Base-by-base conservation (phyloP, 2,113 vertebrate genomes). In the Poecile atricapillus region DNA sequence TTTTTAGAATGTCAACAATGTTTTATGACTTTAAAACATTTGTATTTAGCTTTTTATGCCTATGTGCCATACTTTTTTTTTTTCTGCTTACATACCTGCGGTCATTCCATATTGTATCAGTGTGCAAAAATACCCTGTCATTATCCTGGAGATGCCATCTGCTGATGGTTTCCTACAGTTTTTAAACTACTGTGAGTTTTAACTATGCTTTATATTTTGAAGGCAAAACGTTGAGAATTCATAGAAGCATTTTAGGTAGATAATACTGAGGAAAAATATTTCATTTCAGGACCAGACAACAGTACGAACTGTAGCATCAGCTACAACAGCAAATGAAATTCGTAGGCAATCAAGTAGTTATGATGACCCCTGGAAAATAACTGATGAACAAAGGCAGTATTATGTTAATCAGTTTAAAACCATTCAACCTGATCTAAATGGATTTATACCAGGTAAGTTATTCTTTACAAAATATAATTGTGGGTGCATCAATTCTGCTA, bases 391-490 rank as follows among this genome's bases (percentile, higher is more conserved):
- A 97, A 98, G 99, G 95, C 99, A 99, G 98, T 99, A 99, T 99
- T 99, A 99, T 97, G 98, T 99, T 95, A 99, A 99, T 98, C 99
- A 99, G 87, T 99, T 99, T 98, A 99, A 99, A 98, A 99, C 98
- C 96, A 99, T 99, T 97, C 99, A 99, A 88, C 98, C 99, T 62
- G 99, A 99, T 98, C 98, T 99, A 88, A 99, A 98, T 50, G 99
- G 99, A 96, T 99, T 99, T 97, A 99, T 99, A 97, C 99, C 99
- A 97, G 99, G 99, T 99, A 97, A 97, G 98, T 95, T 97, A 49
- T 58, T 90, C 35, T 95, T 97, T 91, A 94, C 88, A 96, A 93
- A 93, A 73, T 93, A 93, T 76, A 94, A 90, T 77, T 93, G 39
- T 68, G 83, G 55, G 70, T 94, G 79, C 83, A 79, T 89, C 55